Evolutionary conservation across 2,113 vertebrate species (phyloP), one percentile per base, ranked within the genome.

Genomic region (Nothocercus julius): DNA sequence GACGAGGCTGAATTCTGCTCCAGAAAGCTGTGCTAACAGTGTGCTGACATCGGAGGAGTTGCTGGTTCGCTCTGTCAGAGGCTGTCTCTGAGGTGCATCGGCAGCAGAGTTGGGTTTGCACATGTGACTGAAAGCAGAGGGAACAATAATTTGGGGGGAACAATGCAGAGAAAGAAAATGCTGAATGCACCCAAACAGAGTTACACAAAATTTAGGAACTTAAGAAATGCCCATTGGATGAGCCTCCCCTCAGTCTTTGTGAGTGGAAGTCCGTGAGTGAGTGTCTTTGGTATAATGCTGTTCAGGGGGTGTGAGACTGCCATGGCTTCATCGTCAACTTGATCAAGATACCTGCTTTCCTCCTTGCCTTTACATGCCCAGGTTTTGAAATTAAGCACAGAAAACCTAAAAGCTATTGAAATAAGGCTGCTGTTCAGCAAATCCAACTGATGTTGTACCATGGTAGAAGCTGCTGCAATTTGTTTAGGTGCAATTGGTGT

Each of bases 321-420:
- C 1, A 3, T 15, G 25, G 12, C 8, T 92, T 87, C 61, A 82
- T 93, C 47, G 32, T 47, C 62, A 88, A 21, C 62, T 70, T 42
- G 12, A 13, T 70, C 28, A 61, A 90, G 68, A 36, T 75, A 34
- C 51, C 25, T 95, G 30, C 83, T 87, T 89, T 92, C 85, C 72
- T 82, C 53, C 49, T 88, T 2, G 0, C 77, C 30, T 81, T 91
- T 81, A 72, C 67, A 74, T 45, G 80, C 10, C 14, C 88, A 59
- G 21, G 34, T 88, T 89, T 92, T 94, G 77, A 89, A 93, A 84
- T 79, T 70, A 79, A 89, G 38, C 85, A 42, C 14, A 82, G 69
- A 78, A 90, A 78, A 79, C 49, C 78, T 95, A 47, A 95, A 94
- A 85, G 1, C 40, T 94, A n/a, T 79, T 95, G 78, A 76, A 25